Base-by-base conservation (phyloP, 1,140 invertebrate genomes). In the Caenorhabditis tropicalis region DNA sequence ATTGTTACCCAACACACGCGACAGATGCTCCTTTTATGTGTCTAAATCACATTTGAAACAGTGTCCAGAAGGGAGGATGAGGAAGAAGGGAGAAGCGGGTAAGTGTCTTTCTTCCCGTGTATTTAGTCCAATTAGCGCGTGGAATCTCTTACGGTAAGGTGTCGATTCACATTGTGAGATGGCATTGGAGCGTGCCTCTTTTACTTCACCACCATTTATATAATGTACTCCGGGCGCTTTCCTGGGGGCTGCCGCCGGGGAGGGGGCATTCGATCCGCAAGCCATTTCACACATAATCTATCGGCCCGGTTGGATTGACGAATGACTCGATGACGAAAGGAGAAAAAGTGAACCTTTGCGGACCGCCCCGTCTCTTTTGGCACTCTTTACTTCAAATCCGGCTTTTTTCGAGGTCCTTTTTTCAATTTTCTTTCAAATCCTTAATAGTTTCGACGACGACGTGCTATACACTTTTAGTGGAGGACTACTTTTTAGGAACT, bases 271-370 rank as follows among this genome's bases (percentile, higher is more conserved):
- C 21, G 15, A 33, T 39, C 36, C 65, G 29, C 15, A 46, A 74
- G 65, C 65, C 65, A 74, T 74, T 74, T 74, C 65, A 74, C 65
- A 74, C 65, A 74, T 74, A 74, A 74, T 74, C 65, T 74, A 74
- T 74, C 65, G 65, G 65, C 65, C 43, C 43, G 65, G 65, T 43
- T n/a, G 33, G 65, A 74, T 39, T 74, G 65, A 74, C 65, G 36
- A n/a, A n/a, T n/a, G n/a, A 9, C 24, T 10, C 53, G 48, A 19
- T 19, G 15, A 36, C 12, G 31, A 27, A 65, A 33, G 36, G 36
- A 36, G 19, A 65, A 36, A 16, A 21, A 46, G 12, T n/a, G 33
- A 74, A 74, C 65, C 36, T 74, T n/a, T 74, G 65, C 36, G 33
- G 65, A 12, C 65, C 33, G 33, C 65, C 65, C 16, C 31, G 3